Evolutionary conservation across 2,113 vertebrate species (phyloP), one percentile per base, ranked within the genome.

Genomic region (Sinocyclocheilus anshuiensis): DNA sequence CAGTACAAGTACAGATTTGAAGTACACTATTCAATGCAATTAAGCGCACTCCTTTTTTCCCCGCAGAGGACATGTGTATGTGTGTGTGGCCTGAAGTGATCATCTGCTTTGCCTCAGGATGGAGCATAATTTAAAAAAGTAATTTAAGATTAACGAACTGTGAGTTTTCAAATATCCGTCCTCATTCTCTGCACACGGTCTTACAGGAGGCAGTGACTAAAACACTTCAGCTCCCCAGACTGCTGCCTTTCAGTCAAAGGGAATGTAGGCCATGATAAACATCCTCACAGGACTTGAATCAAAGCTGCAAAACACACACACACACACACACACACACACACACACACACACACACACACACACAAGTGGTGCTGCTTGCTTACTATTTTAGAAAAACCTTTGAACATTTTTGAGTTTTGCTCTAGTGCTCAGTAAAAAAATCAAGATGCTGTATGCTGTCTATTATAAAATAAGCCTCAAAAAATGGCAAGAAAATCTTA

Each of bases 211-310:
- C 57, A 59, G 20, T 10, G 22, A 22, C 78, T 55, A 82, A 86
- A 74, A 86, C 63, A 24, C 86, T 75, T 72, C 67, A 63, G 6
- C 42, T 87, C 76, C 50, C 65, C 36, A 82, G 50, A 61, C 48
- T 53, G 26, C 71, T 84, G 81, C 75, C 81, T 91, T 89, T 90
- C 88, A 74, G 20, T 85, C 42, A 81, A 63, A 81, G 36, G 65
- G 72, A 92, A 94, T 92, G 74, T 93, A 93, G 94, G 91, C 84
- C 92, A 90, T 84, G 71, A 89, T 69, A 85, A 29, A 88, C 86
- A 91, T 77, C 88, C 92, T 94, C 92, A 45, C 84, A 93, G 92
- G 92, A 92, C 81, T 84, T 42, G 71, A 83, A 91, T 92, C 91
- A 93, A 92, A 92, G 89, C 86, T 36, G 81, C 55, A 67, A 79